These are phyloP conservation scores for Drosophila sulfurigaster DNA, from an alignment of 1,140 invertebrate genomes.

Conservation along the genomic window DNA sequence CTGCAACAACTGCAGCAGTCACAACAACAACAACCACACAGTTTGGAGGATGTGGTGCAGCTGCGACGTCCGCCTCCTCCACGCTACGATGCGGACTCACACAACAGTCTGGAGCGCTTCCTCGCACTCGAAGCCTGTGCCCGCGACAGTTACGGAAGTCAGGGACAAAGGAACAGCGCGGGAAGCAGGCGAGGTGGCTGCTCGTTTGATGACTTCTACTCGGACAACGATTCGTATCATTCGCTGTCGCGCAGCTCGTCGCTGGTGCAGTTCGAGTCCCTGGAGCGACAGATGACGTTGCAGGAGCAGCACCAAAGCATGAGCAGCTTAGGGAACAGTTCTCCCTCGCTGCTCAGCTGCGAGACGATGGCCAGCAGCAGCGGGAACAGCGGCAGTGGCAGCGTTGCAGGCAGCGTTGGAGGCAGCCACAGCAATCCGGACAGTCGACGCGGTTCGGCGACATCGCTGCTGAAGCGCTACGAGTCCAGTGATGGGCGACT, in stretches of 20 bases:
- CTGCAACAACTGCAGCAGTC: conserved; percentile 21
- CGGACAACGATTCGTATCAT: conserved; percentile 86
- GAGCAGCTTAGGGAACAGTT: conserved; percentile 75
- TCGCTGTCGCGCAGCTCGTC: conserved; percentile 90
- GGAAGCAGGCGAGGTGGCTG: conserved; percentile 65
- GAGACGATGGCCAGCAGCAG: conserved; percentile 63
- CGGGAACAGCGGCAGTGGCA: conserved; percentile 55
- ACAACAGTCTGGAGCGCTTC: conserved; percentile 72
- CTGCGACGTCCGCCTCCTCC: conserved; percentile 53
- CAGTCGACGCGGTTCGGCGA: conserved; percentile 64
- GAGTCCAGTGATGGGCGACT: conserved; percentile 75
- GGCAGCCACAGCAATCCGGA: conserved; percentile 68
- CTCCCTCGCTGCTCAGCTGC: conserved; percentile 85
- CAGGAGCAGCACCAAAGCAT: conserved; percentile 74
- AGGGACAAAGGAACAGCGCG: conserved; percentile 63
- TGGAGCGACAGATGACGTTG: conserved; percentile 85
- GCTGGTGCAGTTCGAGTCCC: conserved; percentile 91
- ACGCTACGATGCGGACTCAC: conserved; percentile 52
- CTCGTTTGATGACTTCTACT: conserved; percentile 84
- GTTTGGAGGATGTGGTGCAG: conserved; percentile 66
- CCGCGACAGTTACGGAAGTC: conserved; percentile 68
- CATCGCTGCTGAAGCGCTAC: conserved; percentile 72
- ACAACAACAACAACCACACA: conserved; percentile 41
- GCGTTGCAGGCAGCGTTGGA: conserved; percentile 60
- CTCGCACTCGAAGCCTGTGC: conserved; percentile 56